phyloP scores from a whole-genome alignment of 2,888 invertebrate species.

The Atethmia centrago region DNA sequence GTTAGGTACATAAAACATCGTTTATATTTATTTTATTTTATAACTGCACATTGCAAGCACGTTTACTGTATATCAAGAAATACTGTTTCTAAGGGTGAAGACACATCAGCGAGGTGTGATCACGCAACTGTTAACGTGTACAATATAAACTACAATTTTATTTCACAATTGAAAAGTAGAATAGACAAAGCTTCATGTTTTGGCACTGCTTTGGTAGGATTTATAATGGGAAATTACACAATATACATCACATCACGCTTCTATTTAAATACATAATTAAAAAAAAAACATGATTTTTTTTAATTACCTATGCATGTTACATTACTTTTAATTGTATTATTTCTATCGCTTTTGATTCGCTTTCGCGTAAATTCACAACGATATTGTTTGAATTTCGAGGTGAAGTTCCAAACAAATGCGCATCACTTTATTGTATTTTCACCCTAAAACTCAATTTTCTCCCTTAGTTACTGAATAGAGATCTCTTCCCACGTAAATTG shows the following conservation, averaged over 20 bases:
- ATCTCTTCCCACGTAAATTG: constrained; percentile 62
- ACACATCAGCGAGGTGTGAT: constrained; percentile 25
- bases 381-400: not conserved
- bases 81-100: constrained; percentile 34
- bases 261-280: too few species aligned
- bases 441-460: not conserved
- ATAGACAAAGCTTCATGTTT: not conserved
- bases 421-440: not conserved
- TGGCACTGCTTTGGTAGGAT: not conserved
- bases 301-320: too few species aligned
- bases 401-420: not conserved
- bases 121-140: constrained; percentile 30
- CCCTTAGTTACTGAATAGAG: constrained; percentile 49
- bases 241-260: not conserved
- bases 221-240: not conserved
- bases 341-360: too few species aligned
- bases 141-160: not conserved
- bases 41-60: constrained; percentile 47
- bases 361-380: not conserved
- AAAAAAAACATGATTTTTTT: too few species aligned
- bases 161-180: not conserved
- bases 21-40: constrained; percentile 52
- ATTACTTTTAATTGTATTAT: too few species aligned
- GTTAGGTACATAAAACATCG: constrained; percentile 38
- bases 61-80: constrained; percentile 62